These are phyloP conservation scores for Hipparchia sbordonii DNA, from an alignment of 2,888 invertebrate species.

Conservation along the genomic window DNA sequence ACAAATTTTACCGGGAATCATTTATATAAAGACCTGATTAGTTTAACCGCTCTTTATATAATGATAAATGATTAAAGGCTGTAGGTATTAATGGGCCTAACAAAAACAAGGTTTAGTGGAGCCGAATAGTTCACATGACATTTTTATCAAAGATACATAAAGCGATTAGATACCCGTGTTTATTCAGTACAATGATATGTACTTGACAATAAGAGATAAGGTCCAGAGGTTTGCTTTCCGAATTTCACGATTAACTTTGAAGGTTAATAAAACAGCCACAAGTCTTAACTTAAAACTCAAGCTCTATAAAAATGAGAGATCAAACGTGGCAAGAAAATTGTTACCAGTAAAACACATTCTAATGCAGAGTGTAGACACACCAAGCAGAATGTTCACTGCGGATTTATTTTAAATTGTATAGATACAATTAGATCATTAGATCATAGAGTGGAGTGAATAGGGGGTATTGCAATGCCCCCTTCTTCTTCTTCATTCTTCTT, in stretches of 20 bases:
- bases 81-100: too few species aligned
- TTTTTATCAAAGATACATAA: conserved; percentile 24
- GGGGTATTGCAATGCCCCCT: too few species aligned
- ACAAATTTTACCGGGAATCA: neutral
- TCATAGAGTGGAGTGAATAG: too few species aligned
- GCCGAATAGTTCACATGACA: conserved; percentile 11
- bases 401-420: too few species aligned
- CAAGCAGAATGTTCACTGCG: too few species aligned
- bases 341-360: too few species aligned
- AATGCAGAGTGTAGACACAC: too few species aligned
- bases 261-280: neutral
- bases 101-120: neutral
- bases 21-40: neutral
- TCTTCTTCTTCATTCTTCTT: too few species aligned
- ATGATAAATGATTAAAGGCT: neutral
- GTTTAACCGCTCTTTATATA: neutral
- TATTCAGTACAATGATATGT: conserved; percentile 29
- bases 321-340: neutral
- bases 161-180: conserved; percentile 33
- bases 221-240: conserved; percentile 14
- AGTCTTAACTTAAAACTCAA: neutral
- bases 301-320: neutral
- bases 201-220: conserved; percentile 28
- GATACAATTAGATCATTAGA: too few species aligned
- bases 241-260: neutral